These are phyloP conservation scores for Chloebia gouldiae DNA, from an alignment of 2,113 vertebrate genomes.

Conservation along the genomic window DNA sequence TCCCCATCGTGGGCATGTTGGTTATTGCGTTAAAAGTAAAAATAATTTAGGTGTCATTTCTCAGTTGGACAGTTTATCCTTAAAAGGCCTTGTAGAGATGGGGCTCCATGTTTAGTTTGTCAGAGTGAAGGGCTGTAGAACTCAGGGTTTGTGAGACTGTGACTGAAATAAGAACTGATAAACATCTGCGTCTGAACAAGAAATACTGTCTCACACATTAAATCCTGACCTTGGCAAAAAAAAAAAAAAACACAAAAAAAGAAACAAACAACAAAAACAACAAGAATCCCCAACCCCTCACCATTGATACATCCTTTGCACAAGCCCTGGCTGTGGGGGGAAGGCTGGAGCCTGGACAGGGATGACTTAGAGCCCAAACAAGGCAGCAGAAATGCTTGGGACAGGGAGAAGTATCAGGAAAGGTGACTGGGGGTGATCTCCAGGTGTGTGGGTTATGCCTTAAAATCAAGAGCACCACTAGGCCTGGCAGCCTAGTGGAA, in stretches of 20 bases:
- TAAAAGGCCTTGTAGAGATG: not conserved
- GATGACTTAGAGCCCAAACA: not conserved
- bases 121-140: not conserved
- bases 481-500: not conserved
- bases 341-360: not conserved
- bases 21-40: not conserved
- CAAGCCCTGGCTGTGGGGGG: not conserved
- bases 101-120: not conserved
- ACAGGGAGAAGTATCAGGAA: not conserved
- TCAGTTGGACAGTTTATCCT: not conserved
- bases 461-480: not conserved
- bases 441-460: not conserved
- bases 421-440: not conserved
- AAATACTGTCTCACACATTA: not conserved
- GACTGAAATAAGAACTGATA: not conserved
- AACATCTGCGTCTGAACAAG: not conserved
- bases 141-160: not conserved
- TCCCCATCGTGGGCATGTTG: not conserved
- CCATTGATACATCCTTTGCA: no score
- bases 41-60: not conserved
- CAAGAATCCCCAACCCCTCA: not conserved
- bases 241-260: no score
- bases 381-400: not conserved
- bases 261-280: no score
- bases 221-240: not conserved